These are phyloP conservation scores for Hippocampus guttulatus DNA, from an alignment of 2,113 vertebrate species.

Conservation along the genomic window DNA sequence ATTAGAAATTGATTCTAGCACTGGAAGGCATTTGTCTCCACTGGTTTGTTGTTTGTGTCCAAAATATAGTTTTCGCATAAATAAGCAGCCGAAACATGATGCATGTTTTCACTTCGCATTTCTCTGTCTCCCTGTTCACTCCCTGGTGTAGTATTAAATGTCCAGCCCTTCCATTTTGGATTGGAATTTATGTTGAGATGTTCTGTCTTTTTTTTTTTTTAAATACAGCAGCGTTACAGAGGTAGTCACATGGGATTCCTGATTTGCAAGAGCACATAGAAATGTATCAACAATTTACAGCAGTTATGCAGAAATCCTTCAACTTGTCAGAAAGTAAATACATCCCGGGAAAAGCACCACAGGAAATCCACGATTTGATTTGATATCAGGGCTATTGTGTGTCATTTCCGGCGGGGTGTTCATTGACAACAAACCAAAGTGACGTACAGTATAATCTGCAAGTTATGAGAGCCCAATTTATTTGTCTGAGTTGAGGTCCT, in stretches of 20 bases:
- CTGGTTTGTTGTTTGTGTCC: background rate
- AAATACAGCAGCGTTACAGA: constrained; percentile 20
- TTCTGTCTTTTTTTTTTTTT: constrained; percentile 31
- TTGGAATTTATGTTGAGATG: constrained; percentile 36
- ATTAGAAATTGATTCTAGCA: background rate
- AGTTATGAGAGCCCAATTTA: constrained; percentile 32
- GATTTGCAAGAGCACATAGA: constrained; percentile 9
- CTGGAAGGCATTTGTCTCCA: background rate
- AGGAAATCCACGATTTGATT: constrained; percentile 34
- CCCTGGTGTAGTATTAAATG: constrained; percentile 58
- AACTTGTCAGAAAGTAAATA: constrained; percentile 43
- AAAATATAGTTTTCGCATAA: background rate
- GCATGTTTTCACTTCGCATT: constrained; percentile 35
- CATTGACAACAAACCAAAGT: constrained; percentile 46
- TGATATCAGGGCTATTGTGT: constrained; percentile 25
- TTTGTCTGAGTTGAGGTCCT: constrained; percentile 49
- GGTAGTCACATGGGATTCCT: constrained; percentile 42
- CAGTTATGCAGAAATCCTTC: constrained; percentile 33
- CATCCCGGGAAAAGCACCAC: constrained; percentile 33
- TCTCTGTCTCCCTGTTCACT: constrained; percentile 31
- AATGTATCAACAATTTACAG: constrained; percentile 18
- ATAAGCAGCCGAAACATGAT: background rate
- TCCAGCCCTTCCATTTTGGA: constrained; percentile 39
- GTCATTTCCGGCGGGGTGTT: constrained; percentile 32
- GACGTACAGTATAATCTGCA: constrained; percentile 26